Conservation (phyloP, 2,888 invertebrate species). For the Mesochorus sp. region DNA sequence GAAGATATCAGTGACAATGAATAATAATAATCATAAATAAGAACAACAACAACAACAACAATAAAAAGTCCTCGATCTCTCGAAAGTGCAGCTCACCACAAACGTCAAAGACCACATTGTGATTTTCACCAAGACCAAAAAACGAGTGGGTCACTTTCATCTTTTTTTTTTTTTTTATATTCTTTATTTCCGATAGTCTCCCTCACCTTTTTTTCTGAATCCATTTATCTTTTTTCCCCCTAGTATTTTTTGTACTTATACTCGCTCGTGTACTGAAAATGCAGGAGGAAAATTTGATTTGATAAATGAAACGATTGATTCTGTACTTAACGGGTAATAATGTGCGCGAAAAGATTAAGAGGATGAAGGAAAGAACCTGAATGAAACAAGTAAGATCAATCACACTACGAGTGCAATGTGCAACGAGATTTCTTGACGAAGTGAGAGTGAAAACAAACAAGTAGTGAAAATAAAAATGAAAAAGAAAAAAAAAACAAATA, state of each 20-base stretch:
- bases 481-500: conserved; percentile 68
- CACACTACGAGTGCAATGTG: conserved; percentile 31
- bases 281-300: conserved; percentile 14
- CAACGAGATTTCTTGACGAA: conserved; percentile 42
- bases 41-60: conserved; percentile 1
- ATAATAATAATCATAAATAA: conserved; percentile 63
- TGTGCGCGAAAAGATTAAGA: conserved; percentile 38
- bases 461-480: conserved; percentile 30
- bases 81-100: neutral
- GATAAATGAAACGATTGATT: neutral
- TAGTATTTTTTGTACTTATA: conserved; percentile 45
- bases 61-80: neutral
- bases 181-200: neutral
- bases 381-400: conserved; percentile 21
- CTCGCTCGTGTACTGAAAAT: conserved; percentile 5
- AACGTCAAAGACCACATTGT: neutral
- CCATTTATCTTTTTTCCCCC: conserved; percentile 16
- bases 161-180: conserved; percentile 13
- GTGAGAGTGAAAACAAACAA: conserved; percentile 51
- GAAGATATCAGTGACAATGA: conserved; percentile 86
- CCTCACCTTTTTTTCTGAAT: neutral
- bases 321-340: neutral
- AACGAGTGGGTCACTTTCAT: conserved; percentile 8
- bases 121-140: conserved; percentile 4
- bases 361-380: conserved; percentile 1